phyloP scores from a whole-genome alignment of 2,888 invertebrate species.

The Chaitophorus viminalis region DNA sequence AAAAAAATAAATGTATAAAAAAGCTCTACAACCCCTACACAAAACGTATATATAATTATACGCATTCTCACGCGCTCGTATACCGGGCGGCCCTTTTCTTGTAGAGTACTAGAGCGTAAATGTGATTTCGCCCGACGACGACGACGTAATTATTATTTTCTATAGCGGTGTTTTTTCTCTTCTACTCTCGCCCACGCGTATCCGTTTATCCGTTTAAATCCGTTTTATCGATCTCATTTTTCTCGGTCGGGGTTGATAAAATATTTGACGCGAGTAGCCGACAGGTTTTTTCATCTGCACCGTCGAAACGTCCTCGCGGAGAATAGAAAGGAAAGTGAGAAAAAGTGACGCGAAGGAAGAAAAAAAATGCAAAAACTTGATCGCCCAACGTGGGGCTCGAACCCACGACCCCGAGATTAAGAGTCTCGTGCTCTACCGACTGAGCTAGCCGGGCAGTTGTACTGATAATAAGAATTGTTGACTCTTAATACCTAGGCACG shows the following conservation, averaged over 20 bases:
- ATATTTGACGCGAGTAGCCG: not conserved
- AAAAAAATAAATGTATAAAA: not conserved
- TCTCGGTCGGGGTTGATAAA: not conserved
- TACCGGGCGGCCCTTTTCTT: not conserved
- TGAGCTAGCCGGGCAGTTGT: constrained; percentile 69
- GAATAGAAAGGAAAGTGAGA: not conserved
- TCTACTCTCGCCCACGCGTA: not conserved
- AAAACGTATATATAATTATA: not conserved
- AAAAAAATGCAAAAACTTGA: not conserved
- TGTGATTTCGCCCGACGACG: constrained; percentile 38
- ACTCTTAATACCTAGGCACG: not conserved
- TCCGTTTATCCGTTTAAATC: constrained; percentile 3
- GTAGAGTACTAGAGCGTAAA: constrained; percentile 20
- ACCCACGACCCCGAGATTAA: constrained; percentile 74
- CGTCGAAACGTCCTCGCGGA: too few species aligned
- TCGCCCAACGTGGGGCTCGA: constrained; percentile 73
- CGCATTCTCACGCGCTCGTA: not conserved
- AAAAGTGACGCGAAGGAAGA: not conserved
- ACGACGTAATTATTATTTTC: constrained; percentile 32
- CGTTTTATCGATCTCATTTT: constrained; percentile 44
- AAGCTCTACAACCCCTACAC: not conserved
- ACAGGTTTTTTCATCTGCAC: not conserved
- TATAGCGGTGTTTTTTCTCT: not conserved
- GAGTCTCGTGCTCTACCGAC: constrained; percentile 72
- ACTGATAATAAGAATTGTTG: fast-evolving